These are phyloP conservation scores for Tachuris rubrigastra DNA, from an alignment of 2,113 vertebrate genomes.

Conservation along the genomic window DNA sequence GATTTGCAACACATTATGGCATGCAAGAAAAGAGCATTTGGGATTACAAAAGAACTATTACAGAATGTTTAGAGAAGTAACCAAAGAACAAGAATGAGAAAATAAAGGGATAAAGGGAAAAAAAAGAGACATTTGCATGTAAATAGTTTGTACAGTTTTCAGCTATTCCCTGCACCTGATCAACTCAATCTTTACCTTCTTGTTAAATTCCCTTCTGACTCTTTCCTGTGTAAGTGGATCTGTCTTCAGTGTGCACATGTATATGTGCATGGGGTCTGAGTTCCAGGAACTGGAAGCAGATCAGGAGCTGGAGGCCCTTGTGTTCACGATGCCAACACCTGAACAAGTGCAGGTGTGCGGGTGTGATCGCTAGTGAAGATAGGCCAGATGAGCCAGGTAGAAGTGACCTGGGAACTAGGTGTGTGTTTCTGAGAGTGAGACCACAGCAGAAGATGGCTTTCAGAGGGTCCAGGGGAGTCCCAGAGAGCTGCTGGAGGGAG, in stretches of 20 bases:
- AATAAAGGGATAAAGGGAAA: background rate
- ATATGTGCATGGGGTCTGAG: background rate
- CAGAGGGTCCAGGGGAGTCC: background rate
- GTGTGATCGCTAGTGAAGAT: background rate
- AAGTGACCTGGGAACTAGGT: background rate
- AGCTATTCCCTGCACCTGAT: background rate
- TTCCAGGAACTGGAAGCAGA: background rate
- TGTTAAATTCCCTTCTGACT: background rate
- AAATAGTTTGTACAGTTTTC: background rate
- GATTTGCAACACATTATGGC: background rate
- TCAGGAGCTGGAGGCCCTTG: background rate
- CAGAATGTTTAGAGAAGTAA: background rate
- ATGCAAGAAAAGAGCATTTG: background rate
- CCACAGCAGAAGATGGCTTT: background rate
- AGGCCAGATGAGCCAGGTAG: background rate
- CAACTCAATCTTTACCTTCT: background rate
- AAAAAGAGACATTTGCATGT: background rate
- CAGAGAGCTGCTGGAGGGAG: background rate
- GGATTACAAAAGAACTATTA: background rate
- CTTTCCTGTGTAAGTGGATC: background rate
- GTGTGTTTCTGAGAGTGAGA: background rate
- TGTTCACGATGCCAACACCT: background rate
- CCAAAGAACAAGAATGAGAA: background rate
- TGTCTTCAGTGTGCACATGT: background rate
- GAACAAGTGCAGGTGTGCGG: accelerated